Evolutionary conservation across 2,113 vertebrate species (phyloP).

Genomic region (Crotalus helleri): DNA sequence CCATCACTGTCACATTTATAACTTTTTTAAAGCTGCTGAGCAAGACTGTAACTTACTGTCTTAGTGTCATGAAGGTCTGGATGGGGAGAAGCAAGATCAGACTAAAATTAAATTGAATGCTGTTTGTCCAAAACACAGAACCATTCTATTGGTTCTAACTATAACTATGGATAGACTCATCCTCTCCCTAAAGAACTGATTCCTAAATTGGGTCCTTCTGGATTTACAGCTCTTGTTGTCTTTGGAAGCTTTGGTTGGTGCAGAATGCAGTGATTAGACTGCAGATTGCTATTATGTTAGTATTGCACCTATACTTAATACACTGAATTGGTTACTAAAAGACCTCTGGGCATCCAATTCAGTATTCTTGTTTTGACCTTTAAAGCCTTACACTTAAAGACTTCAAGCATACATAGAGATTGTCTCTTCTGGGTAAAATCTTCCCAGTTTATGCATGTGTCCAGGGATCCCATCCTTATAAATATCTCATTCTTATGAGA

Average conservation of each 20-base stretch:
- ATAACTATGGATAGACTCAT: neutral
- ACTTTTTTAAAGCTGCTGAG: neutral
- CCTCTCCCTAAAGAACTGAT: neutral
- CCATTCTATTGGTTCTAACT: neutral
- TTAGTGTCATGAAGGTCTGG: neutral
- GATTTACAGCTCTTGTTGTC: neutral
- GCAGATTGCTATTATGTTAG: neutral
- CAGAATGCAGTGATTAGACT: neutral
- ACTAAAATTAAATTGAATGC: neutral
- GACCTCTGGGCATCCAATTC: neutral
- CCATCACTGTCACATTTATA: slow-evolving; percentile 8
- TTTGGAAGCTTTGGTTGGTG: neutral
- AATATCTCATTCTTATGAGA: neutral
- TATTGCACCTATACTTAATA: neutral
- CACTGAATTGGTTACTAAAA: neutral
- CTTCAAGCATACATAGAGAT: neutral
- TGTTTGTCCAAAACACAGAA: neutral
- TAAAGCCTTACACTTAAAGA: neutral
- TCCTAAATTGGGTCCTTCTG: neutral
- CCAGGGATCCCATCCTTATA: neutral
- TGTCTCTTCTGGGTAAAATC: neutral
- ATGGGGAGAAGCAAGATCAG: neutral
- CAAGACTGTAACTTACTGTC: neutral
- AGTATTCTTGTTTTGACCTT: neutral
- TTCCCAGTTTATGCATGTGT: neutral